phyloP scores from a whole-genome alignment of 2,888 invertebrate species.

The Macrostomum cliftonense region DNA sequence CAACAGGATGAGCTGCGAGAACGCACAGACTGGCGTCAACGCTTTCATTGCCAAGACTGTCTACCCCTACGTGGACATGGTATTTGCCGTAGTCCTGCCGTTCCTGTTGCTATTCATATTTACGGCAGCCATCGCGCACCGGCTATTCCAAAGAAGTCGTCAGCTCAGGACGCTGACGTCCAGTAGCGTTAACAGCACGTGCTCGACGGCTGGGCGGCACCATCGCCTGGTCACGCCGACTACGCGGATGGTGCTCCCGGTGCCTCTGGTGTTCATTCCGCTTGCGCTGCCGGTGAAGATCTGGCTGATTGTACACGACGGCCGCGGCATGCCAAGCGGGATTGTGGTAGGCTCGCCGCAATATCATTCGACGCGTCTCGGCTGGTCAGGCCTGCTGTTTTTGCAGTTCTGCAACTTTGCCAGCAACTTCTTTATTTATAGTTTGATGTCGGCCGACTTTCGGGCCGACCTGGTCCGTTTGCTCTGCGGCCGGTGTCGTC shows the following conservation, averaged over 20 bases:
- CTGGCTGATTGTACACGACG: not conserved
- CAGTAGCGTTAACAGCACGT: not conserved
- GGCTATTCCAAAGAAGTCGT: not conserved
- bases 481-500: too few relatives aligned
- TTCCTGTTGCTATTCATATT: not conserved
- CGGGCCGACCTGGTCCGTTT: not conserved
- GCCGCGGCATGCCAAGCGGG: not conserved
- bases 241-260: conserved; percentile 1
- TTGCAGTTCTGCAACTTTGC: conserved; percentile 1
- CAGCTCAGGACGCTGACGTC: not conserved
- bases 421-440: conserved; percentile 3
- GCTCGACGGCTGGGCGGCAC: not conserved
- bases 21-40: not conserved
- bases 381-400: not conserved
- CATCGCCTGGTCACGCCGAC: not conserved
- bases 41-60: not conserved
- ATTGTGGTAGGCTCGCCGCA: not conserved
- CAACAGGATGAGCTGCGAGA: not conserved
- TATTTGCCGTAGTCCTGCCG: not conserved
- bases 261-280: not conserved
- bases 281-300: not conserved
- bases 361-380: not conserved
- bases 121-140: not conserved
- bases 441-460: not conserved
- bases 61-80: not conserved